A percentile compares a stretch with the other conserved stretches of the same genome.
These are phyloP conservation scores for Heliocidaris tuberculata DNA, from an alignment of 35 echinoderm and acorn worm genomes.

Conservation along the genomic window DNA sequence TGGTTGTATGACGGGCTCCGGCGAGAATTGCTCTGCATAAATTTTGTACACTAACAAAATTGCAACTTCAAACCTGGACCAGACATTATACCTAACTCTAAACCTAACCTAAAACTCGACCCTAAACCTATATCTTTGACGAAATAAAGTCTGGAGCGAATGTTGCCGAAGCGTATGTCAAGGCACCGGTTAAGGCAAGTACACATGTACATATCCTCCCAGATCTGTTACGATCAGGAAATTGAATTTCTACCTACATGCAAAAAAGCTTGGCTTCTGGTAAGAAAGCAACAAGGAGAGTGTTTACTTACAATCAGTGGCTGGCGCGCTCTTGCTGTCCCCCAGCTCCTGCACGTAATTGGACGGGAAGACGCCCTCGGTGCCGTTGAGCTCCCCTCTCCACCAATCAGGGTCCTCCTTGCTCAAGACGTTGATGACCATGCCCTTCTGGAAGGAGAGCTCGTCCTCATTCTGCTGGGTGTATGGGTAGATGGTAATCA, in stretches of 20 bases:
- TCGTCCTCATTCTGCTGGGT: slow-evolving; percentile 87
- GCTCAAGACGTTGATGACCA: slow-evolving; percentile 89
- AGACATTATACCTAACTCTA: no score
- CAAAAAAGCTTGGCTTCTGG: not conserved
- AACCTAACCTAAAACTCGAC: no score
- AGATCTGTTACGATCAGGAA: no score
- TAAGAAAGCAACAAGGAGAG: not conserved
- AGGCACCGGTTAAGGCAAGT: no score
- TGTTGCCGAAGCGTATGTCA: no score
- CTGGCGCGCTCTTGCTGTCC: slow-evolving; percentile 56
- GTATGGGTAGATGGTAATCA: slow-evolving; percentile 89
- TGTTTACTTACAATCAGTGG: slow-evolving; percentile 84
- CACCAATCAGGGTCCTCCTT: slow-evolving; percentile 97
- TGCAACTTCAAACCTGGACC: no score
- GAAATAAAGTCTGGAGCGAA: no score
- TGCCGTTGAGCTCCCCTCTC: slow-evolving; percentile 91
- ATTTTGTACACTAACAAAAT: no score
- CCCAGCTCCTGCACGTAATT: slow-evolving; percentile 95
- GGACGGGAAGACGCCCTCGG: slow-evolving; percentile 81
- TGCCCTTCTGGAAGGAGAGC: slow-evolving; percentile 88
- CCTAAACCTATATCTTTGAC: no score
- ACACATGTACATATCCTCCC: no score
- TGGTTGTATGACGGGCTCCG: no score
- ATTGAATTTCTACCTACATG: not conserved
- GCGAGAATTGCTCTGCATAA: no score